These are phyloP conservation scores for Sebastiscus albofasciatus DNA, from an alignment of 2,797 vertebrate genomes.

Conservation along the genomic window DNA sequence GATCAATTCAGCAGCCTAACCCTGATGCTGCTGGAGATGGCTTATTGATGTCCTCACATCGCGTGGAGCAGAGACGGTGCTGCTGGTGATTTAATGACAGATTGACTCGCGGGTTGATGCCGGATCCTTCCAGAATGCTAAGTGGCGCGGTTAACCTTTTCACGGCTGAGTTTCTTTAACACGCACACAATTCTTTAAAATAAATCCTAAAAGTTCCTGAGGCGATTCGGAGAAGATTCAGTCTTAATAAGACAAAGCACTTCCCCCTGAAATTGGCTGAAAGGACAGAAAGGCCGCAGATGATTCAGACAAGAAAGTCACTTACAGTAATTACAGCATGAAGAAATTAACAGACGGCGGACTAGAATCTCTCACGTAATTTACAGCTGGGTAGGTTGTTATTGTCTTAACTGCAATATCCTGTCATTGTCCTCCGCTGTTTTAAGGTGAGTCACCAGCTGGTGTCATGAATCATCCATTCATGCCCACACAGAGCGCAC, in stretches of 20 bases:
- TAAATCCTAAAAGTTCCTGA: conserved; percentile 5
- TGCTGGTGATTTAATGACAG: conserved; percentile 62
- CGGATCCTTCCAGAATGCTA: conserved; percentile 56
- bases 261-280: not conserved
- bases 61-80: conserved; percentile 41
- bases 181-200: not conserved
- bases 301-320: conserved; percentile 21
- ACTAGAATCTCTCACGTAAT: conserved; percentile 17
- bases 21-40: conserved; percentile 61
- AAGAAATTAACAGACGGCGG: not conserved
- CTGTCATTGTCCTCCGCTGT: conserved; percentile 41
- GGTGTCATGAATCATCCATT: conserved; percentile 46
- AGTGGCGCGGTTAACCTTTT: conserved; percentile 52
- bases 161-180: not conserved
- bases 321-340: conserved; percentile 24
- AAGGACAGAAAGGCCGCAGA: not conserved
- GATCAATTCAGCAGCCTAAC: conserved; percentile 63
- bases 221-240: not conserved
- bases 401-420: conserved; percentile 36
- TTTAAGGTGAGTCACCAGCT: conserved; percentile 52
- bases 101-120: conserved; percentile 57
- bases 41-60: conserved; percentile 71
- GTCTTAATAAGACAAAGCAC: not conserved
- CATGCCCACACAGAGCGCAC: conserved; percentile 41
- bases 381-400: conserved; percentile 22